Evolutionary conservation across 2,888 invertebrate species (phyloP), one percentile per base, ranked within the genome.

Genomic region (Ophion slaviceki): DNA sequence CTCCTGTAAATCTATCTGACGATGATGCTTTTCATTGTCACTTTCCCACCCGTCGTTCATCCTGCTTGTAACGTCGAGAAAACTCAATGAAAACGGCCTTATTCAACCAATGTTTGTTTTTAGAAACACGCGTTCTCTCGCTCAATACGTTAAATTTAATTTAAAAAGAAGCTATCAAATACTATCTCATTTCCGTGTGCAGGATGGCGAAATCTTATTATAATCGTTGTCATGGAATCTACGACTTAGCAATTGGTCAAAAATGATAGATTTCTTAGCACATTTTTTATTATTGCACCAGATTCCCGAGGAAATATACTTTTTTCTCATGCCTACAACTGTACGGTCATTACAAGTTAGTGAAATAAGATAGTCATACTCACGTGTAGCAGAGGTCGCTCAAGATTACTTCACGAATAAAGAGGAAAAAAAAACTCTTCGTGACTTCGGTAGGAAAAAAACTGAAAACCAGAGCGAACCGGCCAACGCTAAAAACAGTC

Each of bases 11-110:
- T 24, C 62, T 28, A 82, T 80, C 32, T 45, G 76, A 6, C 20
- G 71, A 32, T 61, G 53, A 3, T 17, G 76, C 28, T 24, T 32
- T 36, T 80, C 71, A 4, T 72, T 77, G 32, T 75, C 82, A 57
- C 82, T 83, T 14, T 80, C 83, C 85, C 85, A 86, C 10, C 57
- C 59, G 17, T 86, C 80, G 36, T 76, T 72, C 82, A 86, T 86
- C 2, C 76, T 86, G 28, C 20, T 53, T 7, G 14, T 3, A 57
- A 14, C 3, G 20, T 32, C 2, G 24, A n/a, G 11, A 32, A 32
- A 17, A 4, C 17, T 10, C 67, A 68, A 45, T 68, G 8, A 20
- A 40, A 61, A 61, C 40, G 40, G 40, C 40, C 5, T 20, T 8
- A 24, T 61, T 6, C 2, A 3, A 61, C 6, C 61, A 61, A 24